A percentile compares a stretch with the other conserved stretches of the same genome.
Evolutionary conservation across 2,888 invertebrate species (phyloP).

Genomic region (Diaprepes abbreviatus): DNA sequence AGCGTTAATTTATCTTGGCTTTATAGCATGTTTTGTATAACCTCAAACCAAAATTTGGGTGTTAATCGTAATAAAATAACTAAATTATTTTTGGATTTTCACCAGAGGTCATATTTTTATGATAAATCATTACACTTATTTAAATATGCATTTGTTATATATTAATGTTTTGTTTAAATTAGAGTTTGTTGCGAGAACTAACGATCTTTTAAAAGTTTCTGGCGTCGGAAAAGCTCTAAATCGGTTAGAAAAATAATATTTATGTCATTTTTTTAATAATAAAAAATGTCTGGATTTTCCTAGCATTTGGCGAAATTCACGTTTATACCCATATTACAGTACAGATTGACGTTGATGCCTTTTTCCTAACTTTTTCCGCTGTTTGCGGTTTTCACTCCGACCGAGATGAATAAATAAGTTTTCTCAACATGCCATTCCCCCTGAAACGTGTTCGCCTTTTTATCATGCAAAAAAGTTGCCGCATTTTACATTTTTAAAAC

Average conservation of each 20-base stretch:
- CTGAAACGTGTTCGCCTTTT: conserved; percentile 40
- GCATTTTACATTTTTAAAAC: conserved; percentile 46
- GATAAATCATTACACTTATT: conserved; percentile 47
- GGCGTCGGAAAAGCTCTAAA: background rate
- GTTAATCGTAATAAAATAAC: conserved; percentile 48
- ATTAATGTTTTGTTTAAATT: conserved; percentile 21
- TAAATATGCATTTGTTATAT: conserved; percentile 38
- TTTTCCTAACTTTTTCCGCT: conserved; percentile 38
- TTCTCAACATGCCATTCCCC: conserved; percentile 46
- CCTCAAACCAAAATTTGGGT: conserved; percentile 46
- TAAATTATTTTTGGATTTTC: conserved; percentile 49
- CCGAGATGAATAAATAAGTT: conserved; percentile 50
- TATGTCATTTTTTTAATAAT: conserved; percentile 1
- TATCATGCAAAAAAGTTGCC: conserved; percentile 46
- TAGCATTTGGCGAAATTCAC: conserved; percentile 21
- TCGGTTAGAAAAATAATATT: background rate
- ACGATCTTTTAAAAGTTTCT: background rate
- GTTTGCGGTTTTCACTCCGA: conserved; percentile 35
- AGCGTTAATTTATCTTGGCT: conserved; percentile 47
- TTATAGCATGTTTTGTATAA: conserved; percentile 40
- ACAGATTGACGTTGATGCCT: conserved; percentile 44
- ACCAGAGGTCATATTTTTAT: conserved; percentile 41
- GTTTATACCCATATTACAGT: conserved; percentile 23
- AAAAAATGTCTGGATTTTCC: conserved; percentile 6
- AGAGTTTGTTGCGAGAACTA: background rate